phyloP scores from a whole-genome alignment of 1,140 invertebrate genomes.

The Bombus sylvicola region DNA sequence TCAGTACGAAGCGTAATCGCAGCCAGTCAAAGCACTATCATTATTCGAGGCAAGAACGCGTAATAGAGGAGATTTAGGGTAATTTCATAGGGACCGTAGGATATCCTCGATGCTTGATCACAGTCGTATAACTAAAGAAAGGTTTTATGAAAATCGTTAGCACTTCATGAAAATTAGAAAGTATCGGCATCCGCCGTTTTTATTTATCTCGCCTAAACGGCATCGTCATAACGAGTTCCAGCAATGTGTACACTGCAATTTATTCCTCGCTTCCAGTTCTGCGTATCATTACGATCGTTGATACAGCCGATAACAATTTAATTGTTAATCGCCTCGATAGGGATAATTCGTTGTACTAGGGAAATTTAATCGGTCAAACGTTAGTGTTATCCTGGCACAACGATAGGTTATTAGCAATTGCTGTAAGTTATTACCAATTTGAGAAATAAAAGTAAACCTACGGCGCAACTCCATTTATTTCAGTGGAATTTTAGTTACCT shows the following conservation, averaged over 20 bases:
- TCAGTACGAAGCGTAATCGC: neutral
- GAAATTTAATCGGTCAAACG: neutral
- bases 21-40: neutral
- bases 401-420: no score
- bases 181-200: neutral
- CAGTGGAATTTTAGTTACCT: neutral
- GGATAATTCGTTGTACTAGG: neutral
- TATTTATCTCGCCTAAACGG: neutral
- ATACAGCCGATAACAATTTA: slow-evolving; percentile 1
- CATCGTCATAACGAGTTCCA: slow-evolving; percentile 42
- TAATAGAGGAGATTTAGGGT: neutral
- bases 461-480: no score
- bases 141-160: slow-evolving; percentile 18
- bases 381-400: no score
- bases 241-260: slow-evolving; percentile 24
- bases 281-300: neutral
- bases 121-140: neutral
- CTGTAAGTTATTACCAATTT: no score
- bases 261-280: slow-evolving; percentile 10
- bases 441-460: no score
- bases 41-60: neutral
- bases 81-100: neutral
- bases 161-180: slow-evolving; percentile 28
- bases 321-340: neutral
- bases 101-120: slow-evolving; percentile 9